Conservation (phyloP, 2,888 invertebrate genomes). For the Mayetiola destructor region DNA sequence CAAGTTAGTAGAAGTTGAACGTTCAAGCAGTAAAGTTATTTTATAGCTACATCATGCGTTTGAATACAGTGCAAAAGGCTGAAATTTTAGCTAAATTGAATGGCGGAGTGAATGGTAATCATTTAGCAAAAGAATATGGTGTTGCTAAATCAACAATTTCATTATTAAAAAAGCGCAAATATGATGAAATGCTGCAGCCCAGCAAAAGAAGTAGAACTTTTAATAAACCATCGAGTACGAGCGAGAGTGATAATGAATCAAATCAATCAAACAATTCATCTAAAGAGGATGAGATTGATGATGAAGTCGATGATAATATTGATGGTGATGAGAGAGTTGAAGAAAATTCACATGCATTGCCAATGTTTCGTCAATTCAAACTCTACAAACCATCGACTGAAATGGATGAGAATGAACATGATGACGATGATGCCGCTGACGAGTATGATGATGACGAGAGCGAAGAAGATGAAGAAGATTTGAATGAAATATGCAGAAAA, state of each 20-base stretch:
- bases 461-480: neutral
- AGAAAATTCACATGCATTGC: constrained; percentile 1
- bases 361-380: constrained; percentile 6
- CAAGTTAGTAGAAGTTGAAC: constrained; percentile 9
- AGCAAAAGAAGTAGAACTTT: constrained; percentile 7
- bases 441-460: neutral
- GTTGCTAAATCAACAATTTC: constrained; percentile 9
- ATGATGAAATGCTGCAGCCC: constrained; percentile 10
- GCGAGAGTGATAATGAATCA: constrained; percentile 11
- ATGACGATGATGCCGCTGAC: constrained; percentile 1
- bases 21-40: constrained; percentile 7
- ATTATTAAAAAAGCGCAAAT: constrained; percentile 8
- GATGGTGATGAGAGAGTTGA: constrained; percentile 7
- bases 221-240: constrained; percentile 8
- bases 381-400: constrained; percentile 8
- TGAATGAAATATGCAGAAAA: constrained; percentile 4
- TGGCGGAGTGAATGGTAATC: constrained; percentile 9
- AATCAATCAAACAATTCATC: constrained; percentile 8
- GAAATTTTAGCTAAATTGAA: constrained; percentile 10
- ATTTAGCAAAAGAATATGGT: constrained; percentile 9
- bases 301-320: constrained; percentile 4
- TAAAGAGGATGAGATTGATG: constrained; percentile 7
- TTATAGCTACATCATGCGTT: constrained; percentile 4
- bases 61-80: constrained; percentile 8
- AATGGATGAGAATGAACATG: constrained; percentile 8